Evolutionary conservation across 2,113 vertebrate genomes (phyloP).

Genomic region (Chaetodon trifascialis): DNA sequence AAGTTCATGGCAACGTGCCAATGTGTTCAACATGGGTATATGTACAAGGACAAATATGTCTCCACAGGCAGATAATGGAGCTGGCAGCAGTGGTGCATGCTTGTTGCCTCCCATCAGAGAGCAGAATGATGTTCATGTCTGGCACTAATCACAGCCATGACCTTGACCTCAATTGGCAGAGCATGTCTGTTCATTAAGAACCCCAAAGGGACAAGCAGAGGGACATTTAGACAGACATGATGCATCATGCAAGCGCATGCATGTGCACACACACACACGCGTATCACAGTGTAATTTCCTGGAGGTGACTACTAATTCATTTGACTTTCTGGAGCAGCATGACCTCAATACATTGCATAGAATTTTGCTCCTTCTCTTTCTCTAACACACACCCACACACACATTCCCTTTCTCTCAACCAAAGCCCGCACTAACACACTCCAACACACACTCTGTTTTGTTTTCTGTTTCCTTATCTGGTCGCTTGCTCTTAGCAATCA

Average conservation of each 20-base stretch:
- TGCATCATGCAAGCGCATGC: conserved; percentile 44
- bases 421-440: conserved; percentile 6
- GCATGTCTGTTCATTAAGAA: conserved; percentile 70
- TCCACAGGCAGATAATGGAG: conserved; percentile 51
- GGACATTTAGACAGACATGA: conserved; percentile 54
- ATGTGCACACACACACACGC: conserved; percentile 23
- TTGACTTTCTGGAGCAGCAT: conserved; percentile 74
- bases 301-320: conserved; percentile 72
- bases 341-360: conserved; percentile 61
- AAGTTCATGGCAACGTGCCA: conserved; percentile 44
- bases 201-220: conserved; percentile 57
- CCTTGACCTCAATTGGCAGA: conserved; percentile 75
- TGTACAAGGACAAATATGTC: conserved; percentile 37
- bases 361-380: conserved; percentile 36
- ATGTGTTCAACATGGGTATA: conserved; percentile 38
- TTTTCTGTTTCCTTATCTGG: conserved; percentile 68
- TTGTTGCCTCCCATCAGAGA: conserved; percentile 57
- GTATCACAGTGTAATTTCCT: conserved; percentile 64
- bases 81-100: conserved; percentile 38
- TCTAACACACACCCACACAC: conserved; percentile 42
- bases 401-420: conserved; percentile 21
- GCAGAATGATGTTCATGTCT: conserved; percentile 60
- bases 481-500: conserved; percentile 63
- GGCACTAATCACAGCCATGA: conserved; percentile 64
- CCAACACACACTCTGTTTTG: conserved; percentile 2